Conservation (phyloP, 1,140 invertebrate genomes). For the Drosophila repletoides region DNA sequence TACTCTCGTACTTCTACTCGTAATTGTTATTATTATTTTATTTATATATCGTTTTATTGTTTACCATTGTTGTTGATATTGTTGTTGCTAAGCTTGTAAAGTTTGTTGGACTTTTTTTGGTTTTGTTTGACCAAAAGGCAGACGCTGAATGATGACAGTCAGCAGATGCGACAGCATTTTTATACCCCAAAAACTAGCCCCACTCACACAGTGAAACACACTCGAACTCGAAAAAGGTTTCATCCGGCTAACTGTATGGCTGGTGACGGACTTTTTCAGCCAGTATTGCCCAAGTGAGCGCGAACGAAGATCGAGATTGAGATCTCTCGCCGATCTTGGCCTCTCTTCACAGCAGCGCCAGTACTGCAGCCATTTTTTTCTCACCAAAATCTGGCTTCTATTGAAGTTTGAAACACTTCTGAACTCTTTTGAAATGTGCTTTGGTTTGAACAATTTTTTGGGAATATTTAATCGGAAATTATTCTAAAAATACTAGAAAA, state of each 20-base stretch:
- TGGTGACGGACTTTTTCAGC: neutral
- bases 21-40: slow-evolving; percentile 30
- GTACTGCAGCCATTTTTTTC: too few relatives aligned
- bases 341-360: too few relatives aligned
- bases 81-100: slow-evolving; percentile 48
- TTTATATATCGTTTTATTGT: slow-evolving; percentile 1
- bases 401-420: too few relatives aligned
- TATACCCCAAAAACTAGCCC: slow-evolving; percentile 43
- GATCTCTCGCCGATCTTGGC: slow-evolving; percentile 7
- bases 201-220: slow-evolving; percentile 5
- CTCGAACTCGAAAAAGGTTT: slow-evolving; percentile 20
- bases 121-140: slow-evolving; percentile 61
- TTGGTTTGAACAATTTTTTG: too few relatives aligned
- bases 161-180: slow-evolving; percentile 63
- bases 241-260: slow-evolving; percentile 18
- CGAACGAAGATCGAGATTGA: neutral
- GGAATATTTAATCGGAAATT: too few relatives aligned
- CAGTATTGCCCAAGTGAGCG: slow-evolving; percentile 3
- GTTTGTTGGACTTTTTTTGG: slow-evolving; percentile 65
- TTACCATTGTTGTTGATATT: slow-evolving; percentile 68
- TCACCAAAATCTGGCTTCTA: too few relatives aligned
- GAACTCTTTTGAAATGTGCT: too few relatives aligned
- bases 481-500: too few relatives aligned
- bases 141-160: slow-evolving; percentile 66
- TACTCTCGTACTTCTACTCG: neutral